Conservation (phyloP, 2,113 vertebrate genomes). For the Erpornis zantholeuca region DNA sequence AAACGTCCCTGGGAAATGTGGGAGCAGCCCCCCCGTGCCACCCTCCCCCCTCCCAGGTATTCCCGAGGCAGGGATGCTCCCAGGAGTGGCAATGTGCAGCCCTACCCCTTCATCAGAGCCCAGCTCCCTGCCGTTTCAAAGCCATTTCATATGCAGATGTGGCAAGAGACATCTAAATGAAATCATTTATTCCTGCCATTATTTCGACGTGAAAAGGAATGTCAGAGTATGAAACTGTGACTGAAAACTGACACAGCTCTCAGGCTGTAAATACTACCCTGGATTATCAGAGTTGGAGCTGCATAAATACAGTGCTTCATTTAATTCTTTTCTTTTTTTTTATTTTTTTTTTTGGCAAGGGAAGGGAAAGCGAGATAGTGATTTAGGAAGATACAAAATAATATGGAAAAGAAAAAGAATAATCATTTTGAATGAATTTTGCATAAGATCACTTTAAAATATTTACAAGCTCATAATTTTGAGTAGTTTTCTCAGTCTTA, state of each 20-base stretch:
- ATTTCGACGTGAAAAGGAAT: constrained; percentile 14
- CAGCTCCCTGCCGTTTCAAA: not conserved
- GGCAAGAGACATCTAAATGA: not conserved
- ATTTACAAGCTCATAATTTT: not conserved
- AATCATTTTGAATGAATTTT: not conserved
- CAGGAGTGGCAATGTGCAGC: not conserved
- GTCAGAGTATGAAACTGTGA: not conserved
- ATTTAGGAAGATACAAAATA: not conserved
- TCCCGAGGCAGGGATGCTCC: not conserved
- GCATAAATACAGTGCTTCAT: not conserved
- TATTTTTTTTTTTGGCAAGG: not conserved
- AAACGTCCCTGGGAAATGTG: not conserved
- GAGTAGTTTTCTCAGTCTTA: not conserved
- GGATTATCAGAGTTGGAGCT: not conserved
- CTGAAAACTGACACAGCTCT: constrained; percentile 24
- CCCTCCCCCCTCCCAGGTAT: too few relatives aligned
- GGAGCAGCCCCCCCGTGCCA: too few relatives aligned
- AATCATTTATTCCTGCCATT: constrained; percentile 14
- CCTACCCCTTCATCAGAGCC: not conserved
- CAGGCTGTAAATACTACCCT: not conserved
- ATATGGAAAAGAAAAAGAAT: not conserved
- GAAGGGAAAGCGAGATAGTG: not conserved
- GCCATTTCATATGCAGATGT: constrained; percentile 5
- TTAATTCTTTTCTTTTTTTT: not conserved
- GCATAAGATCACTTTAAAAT: constrained; percentile 3